These are phyloP conservation scores for Allacma fusca DNA, from an alignment of 2,888 invertebrate genomes.

Conservation along the genomic window DNA sequence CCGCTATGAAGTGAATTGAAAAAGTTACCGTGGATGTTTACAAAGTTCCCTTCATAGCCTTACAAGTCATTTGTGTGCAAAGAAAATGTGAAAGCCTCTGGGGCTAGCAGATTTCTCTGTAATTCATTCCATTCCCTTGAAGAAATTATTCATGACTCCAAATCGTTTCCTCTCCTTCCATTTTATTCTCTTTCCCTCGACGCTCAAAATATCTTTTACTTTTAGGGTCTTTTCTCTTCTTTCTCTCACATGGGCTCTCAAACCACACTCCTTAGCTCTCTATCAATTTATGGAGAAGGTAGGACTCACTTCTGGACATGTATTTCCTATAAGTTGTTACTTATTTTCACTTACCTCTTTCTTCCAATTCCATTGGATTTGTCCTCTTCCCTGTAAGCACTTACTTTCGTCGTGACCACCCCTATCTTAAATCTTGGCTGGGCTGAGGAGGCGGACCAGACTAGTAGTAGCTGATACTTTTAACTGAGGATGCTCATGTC, in stretches of 20 bases:
- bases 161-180: constrained; percentile 29
- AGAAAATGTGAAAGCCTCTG: constrained; percentile 33
- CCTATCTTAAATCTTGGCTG: no score
- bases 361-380: no score
- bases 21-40: constrained; percentile 31
- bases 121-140: constrained; percentile 38
- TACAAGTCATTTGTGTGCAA: constrained; percentile 17
- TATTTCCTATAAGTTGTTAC: no score
- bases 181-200: constrained; percentile 36
- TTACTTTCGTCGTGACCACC: no score
- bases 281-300: no score
- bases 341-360: no score
- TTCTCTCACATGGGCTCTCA: not conserved
- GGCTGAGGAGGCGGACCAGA: no score
- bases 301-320: no score
- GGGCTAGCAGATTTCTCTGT: constrained; percentile 33
- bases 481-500: no score
- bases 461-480: no score
- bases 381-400: no score
- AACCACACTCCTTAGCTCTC: no score
- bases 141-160: constrained; percentile 40
- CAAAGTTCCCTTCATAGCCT: constrained; percentile 25
- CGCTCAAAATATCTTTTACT: constrained; percentile 31
- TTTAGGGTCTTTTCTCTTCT: not conserved
- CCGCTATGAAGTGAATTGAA: constrained; percentile 25